Evolutionary conservation across 1,140 invertebrate genomes (phyloP), one percentile per base, ranked within the genome.

Genomic region (Frieseomelitta varia): DNA sequence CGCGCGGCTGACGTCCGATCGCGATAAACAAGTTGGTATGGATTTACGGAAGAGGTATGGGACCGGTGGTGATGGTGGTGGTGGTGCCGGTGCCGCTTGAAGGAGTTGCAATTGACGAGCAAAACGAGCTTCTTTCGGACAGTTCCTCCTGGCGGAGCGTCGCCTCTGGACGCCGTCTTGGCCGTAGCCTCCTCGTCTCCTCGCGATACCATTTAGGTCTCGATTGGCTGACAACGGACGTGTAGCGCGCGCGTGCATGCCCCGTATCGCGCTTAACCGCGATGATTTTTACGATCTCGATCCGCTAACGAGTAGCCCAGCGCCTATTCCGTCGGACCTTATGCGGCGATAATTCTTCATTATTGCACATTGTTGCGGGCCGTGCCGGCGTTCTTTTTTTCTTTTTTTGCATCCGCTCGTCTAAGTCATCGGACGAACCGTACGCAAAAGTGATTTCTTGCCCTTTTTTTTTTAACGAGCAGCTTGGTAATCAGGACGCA

Each of bases 311-410:
- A 94, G 94, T 92, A 88, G 87, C 87, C 90, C 90, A 67, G 87
- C 88, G 90, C 90, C 92, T 93, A 94, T 92, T 91, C 86, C 85
- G 78, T 78, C 78, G 56, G 61, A 85, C 92, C 94, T 94, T 94
- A 94, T 91, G 92, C 91, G 93, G 91, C 91, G 93, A 95, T 95
- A 95, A 95, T 95, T 95, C 94, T 95, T 95, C 94, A 95, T 95
- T 95, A 95, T 94, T 91, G 93, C 92, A 94, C 93, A 94, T 94
- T 94, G 93, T 94, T 94, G 93, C 92, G 91, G 71, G n/a, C 71
- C 84, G 34, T 53, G 79, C 47, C 77, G 74, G 71, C 61, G 47
- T n/a, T n/a, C n/a, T n/a, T n/a, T n/a, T n/a, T n/a, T n/a, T n/a
- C n/a, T n/a, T 39, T 47, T 39, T 39, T 56, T 47, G 24, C 55